phyloP scores from a whole-genome alignment of 2,888 invertebrate genomes.

The Himalopsyche anomala region DNA sequence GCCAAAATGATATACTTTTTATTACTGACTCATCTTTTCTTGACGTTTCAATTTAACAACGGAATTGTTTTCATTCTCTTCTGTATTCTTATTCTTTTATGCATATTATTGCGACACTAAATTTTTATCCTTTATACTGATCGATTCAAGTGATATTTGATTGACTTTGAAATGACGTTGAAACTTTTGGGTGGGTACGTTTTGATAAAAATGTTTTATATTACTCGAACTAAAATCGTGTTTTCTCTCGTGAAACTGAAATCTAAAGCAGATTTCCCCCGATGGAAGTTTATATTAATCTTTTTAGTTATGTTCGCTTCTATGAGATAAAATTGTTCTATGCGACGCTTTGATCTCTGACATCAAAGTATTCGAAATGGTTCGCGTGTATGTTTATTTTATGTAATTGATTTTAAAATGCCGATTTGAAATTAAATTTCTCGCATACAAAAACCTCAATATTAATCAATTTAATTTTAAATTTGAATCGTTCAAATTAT shows the following conservation, averaged over 20 bases:
- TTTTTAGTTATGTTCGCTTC: background rate
- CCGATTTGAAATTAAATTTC: too few relatives aligned
- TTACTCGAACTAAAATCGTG: background rate
- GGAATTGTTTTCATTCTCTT: conserved; percentile 33
- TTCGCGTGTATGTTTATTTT: too few relatives aligned
- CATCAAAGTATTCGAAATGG: too few relatives aligned
- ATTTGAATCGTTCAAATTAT: too few relatives aligned
- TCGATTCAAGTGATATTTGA: background rate
- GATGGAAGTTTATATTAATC: background rate
- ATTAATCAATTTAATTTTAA: too few relatives aligned
- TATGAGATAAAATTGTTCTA: background rate
- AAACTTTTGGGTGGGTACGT: background rate
- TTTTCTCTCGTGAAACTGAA: background rate
- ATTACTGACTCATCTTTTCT: background rate
- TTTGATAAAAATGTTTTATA: background rate
- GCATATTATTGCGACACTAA: background rate
- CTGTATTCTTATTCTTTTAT: conserved; percentile 6
- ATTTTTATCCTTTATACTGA: background rate
- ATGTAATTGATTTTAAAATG: too few relatives aligned
- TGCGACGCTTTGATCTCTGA: background rate
- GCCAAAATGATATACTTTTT: background rate
- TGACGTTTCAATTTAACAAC: conserved; percentile 45
- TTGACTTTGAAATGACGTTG: background rate
- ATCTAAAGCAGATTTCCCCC: background rate
- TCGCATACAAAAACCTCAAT: too few relatives aligned